Evolutionary conservation across 2,797 vertebrate species (phyloP), one percentile per base, ranked within the genome.

Genomic region (Pteropus rufus): DNA sequence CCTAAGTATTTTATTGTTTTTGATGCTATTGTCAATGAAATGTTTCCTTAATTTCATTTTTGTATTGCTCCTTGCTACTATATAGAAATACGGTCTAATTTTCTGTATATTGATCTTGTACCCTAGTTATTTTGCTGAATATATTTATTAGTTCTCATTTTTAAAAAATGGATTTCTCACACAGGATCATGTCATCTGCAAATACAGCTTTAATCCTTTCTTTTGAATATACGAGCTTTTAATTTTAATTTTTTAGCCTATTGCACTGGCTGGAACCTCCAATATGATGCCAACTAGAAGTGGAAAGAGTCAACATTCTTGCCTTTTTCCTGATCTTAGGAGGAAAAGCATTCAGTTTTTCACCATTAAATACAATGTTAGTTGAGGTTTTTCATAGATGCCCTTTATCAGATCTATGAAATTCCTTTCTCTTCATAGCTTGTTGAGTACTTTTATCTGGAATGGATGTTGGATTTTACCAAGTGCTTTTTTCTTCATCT

Each of bases 401-500:
- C 26, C 10, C 9, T 89, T 89, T 52, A 23, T 92, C 73, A 86
- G 24, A 29, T 49, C 72, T 49, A 56, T 52, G 29, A 77, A 72
- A 70, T 54, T 54, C 24, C 52, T 44, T 92, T 80, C 24, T 65
- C 12, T 67, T 46, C 70, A 62, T 49, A 58, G 18, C 90, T 56
- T 90, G 49, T n/a, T 86, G 92, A 58, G 44, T 84, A 49, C n/a
- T 87, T 88, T 90, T 60, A 34, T 81, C 44, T 94, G 34, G 58
- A 92, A 52, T 52, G 7, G 58, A 16, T 83, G 46, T 41, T 82
- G 36, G 34, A 46, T 69, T 73, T 89, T 72, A 58, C 36, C 23
- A 81, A 69, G 44, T 46, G 21, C 14, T 76, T 88, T 86, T 86
- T 87, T 62, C n/a, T 96, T 70, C 65, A 46, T 80, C 84, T 88